Conservation (phyloP, 2,888 invertebrate genomes). For the Drosophila picticornis region DNA sequence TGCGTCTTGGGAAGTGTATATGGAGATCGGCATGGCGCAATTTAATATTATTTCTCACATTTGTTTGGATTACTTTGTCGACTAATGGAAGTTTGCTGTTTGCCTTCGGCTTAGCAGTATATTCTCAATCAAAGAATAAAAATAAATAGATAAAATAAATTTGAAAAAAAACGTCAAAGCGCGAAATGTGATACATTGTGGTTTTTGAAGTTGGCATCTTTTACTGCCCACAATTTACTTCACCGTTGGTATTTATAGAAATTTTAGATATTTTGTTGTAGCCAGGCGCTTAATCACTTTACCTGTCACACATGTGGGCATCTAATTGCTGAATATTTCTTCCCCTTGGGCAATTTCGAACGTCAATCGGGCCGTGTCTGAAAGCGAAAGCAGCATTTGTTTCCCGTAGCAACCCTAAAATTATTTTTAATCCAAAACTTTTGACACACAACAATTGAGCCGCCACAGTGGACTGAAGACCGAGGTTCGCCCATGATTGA, state of each 20-base stretch:
- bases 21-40: not conserved
- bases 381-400: constrained; percentile 66
- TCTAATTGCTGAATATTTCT: constrained; percentile 71
- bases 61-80: constrained; percentile 3
- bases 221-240: constrained; percentile 67
- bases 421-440: constrained; percentile 41
- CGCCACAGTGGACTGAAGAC: constrained; percentile 28
- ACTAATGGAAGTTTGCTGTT: constrained; percentile 76
- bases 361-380: constrained; percentile 61
- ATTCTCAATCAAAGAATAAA: constrained; percentile 19
- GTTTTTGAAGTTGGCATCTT: constrained; percentile 39
- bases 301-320: constrained; percentile 75
- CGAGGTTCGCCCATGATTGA: constrained; percentile 62
- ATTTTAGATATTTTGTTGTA: constrained; percentile 63
- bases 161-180: constrained; percentile 56
- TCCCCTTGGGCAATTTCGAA: constrained; percentile 56
- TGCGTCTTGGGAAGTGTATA: constrained; percentile 19
- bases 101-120: constrained; percentile 60
- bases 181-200: constrained; percentile 75
- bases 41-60: constrained; percentile 12
- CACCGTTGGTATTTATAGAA: constrained; percentile 62
- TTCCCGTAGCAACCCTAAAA: constrained; percentile 18
- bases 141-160: constrained; percentile 7
- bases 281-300: constrained; percentile 65
- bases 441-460: constrained; percentile 62